Evolutionary conservation across 2,888 invertebrate genomes (phyloP).

Genomic region (Quadroppia sp.): DNA sequence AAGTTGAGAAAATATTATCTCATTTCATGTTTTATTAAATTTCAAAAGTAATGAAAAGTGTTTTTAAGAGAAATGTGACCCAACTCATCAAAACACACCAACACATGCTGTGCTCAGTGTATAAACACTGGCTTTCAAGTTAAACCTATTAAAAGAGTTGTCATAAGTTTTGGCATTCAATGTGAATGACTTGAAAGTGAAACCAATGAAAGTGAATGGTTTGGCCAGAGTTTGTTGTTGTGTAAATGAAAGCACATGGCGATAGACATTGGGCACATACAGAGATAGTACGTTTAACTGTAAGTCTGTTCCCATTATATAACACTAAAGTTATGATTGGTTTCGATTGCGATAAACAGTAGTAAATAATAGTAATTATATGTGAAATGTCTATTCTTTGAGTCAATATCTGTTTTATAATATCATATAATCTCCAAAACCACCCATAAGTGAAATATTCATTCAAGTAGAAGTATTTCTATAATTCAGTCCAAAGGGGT

Average conservation of each 20-base stretch:
- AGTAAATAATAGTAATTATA: constrained; percentile 32
- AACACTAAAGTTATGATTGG: constrained; percentile 5
- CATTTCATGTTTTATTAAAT: background rate
- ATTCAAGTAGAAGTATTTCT: background rate
- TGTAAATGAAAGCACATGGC: constrained; percentile 18
- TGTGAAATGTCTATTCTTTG: background rate
- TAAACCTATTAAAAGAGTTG: background rate
- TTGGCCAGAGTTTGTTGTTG: background rate
- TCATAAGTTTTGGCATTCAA: background rate
- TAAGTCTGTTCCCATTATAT: constrained; percentile 2
- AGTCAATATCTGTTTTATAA: background rate
- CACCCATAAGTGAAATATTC: background rate
- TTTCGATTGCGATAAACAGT: constrained; percentile 21
- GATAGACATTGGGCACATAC: background rate
- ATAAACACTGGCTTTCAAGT: background rate
- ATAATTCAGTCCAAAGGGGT: background rate
- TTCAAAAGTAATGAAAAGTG: background rate
- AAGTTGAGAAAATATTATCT: background rate
- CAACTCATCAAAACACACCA: too few species aligned
- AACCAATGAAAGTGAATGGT: background rate
- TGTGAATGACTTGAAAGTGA: constrained; percentile 22
- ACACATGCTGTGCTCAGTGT: background rate
- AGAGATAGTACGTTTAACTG: constrained; percentile 8
- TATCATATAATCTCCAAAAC: background rate
- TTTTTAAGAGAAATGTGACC: background rate